These are phyloP conservation scores for Ochropleura leucogaster DNA, from an alignment of 2,888 invertebrate species.

Conservation along the genomic window DNA sequence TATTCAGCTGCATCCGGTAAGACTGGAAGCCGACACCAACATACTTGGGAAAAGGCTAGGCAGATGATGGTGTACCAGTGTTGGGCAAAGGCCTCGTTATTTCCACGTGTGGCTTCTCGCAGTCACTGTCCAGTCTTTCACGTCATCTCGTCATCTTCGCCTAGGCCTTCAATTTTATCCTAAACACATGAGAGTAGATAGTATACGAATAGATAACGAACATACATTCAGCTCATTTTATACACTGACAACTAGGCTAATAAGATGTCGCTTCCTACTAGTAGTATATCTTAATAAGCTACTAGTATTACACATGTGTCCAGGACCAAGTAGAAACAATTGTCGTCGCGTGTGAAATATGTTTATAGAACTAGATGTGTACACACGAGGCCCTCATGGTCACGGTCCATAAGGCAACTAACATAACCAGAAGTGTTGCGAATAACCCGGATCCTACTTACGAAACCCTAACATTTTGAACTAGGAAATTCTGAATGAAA, in stretches of 20 bases:
- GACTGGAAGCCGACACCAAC: too few species aligned
- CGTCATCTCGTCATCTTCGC: not conserved
- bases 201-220: not conserved
- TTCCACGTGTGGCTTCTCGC: not conserved
- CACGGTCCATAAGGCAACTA: constrained; percentile 33
- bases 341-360: constrained; percentile 31
- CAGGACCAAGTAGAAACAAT: constrained; percentile 10
- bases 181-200: not conserved
- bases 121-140: not conserved
- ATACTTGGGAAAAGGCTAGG: too few species aligned
- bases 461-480: constrained; percentile 3
- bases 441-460: constrained; percentile 32
- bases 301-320: not conserved
- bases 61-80: not conserved
- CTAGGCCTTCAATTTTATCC: not conserved
- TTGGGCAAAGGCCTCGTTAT: not conserved
- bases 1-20: too few species aligned
- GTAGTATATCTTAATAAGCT: not conserved
- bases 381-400: constrained; percentile 25
- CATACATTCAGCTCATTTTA: not conserved
- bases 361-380: constrained; percentile 24
- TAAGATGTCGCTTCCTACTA: not conserved
- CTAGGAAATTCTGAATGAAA: not conserved
- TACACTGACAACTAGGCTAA: not conserved
- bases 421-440: constrained; percentile 4